Evolutionary conservation across 2,113 vertebrate species (phyloP).

Genomic region (Xiphophorus hellerii): DNA sequence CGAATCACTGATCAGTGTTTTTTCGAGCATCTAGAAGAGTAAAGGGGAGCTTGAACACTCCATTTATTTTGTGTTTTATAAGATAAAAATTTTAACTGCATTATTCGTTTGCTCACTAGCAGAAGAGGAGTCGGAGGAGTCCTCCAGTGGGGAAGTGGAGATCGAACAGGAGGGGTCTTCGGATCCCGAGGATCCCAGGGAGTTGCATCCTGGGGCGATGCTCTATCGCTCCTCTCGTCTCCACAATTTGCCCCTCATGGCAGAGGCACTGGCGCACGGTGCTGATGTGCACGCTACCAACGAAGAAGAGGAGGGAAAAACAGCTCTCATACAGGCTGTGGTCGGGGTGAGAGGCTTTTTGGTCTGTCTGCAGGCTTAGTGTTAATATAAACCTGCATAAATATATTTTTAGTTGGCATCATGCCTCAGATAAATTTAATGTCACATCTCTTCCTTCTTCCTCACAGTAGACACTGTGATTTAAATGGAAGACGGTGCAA

Average conservation of each 20-base stretch:
- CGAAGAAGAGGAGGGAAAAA: conserved; percentile 86
- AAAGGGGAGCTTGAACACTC: not conserved
- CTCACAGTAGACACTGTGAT: not conserved
- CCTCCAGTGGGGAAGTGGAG: conserved; percentile 80
- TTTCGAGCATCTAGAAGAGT: too few relatives aligned
- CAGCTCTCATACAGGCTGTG: conserved; percentile 94
- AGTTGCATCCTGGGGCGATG: conserved; percentile 83
- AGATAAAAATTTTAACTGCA: not conserved
- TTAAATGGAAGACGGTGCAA: too few relatives aligned
- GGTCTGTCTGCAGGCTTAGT: not conserved
- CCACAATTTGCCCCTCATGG: conserved; percentile 92
- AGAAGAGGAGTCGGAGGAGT: conserved; percentile 80
- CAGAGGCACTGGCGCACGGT: conserved; percentile 93
- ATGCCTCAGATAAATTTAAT: not conserved
- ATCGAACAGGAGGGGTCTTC: conserved; percentile 76
- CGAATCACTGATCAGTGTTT: too few relatives aligned
- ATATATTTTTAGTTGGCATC: not conserved
- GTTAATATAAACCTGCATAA: not conserved
- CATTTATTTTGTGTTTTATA: not conserved
- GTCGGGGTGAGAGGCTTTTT: conserved; percentile 84
- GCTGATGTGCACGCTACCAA: conserved; percentile 90
- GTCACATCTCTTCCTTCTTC: not conserved
- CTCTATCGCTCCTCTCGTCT: conserved; percentile 87
- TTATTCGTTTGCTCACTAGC: not conserved
- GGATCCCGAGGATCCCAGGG: conserved; percentile 80